A percentile compares a stretch with the other conserved stretches of the same genome.
Conservation (phyloP, 2,797 vertebrate species). For the Helarctos malayanus region DNA sequence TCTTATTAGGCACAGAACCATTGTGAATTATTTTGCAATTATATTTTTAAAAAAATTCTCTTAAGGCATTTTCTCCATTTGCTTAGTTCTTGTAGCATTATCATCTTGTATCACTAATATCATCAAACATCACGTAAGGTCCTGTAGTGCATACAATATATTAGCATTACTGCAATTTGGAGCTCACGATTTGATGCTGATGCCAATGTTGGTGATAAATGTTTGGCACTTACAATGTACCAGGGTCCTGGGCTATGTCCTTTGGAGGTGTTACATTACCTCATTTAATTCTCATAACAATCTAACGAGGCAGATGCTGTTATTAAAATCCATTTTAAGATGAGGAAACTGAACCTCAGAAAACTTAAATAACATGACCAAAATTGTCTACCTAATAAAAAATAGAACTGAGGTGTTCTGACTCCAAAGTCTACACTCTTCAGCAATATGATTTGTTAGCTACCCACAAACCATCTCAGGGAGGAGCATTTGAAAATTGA, state of each 20-base stretch:
- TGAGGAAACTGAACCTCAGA: not conserved
- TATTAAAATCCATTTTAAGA: not conserved
- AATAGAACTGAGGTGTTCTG: not conserved
- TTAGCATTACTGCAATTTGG: not conserved
- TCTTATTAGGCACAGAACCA: not conserved
- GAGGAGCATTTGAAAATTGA: not conserved
- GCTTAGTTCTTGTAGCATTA: not conserved
- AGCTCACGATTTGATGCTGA: not conserved
- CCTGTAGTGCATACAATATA: not conserved
- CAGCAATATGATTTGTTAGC: not conserved
- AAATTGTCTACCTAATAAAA: not conserved
- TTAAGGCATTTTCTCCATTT: not conserved
- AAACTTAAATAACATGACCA: conserved; percentile 33
- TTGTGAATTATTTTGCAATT: not conserved
- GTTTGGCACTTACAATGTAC: not conserved
- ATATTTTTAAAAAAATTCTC: not conserved
- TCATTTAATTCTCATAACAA: not conserved
- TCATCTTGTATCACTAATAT: not conserved
- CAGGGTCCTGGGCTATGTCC: not conserved
- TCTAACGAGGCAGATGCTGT: not conserved
- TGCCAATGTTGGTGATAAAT: not conserved
- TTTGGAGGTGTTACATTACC: not conserved
- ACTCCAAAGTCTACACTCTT: not conserved
- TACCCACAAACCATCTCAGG: not conserved
- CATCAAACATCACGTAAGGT: not conserved